Evolutionary conservation across 1,140 invertebrate species (phyloP).

Genomic region (Ylistrum balloti): DNA sequence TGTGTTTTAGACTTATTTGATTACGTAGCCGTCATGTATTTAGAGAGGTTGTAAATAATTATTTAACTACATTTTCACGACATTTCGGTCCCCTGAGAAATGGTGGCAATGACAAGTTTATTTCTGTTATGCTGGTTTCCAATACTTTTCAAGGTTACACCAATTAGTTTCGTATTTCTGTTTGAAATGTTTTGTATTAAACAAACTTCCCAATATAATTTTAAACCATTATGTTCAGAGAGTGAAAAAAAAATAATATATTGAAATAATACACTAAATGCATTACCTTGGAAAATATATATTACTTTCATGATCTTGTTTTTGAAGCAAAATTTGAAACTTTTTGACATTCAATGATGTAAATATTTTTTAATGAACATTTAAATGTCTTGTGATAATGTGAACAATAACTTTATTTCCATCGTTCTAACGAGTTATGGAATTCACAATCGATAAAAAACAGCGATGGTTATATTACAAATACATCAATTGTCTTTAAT

Average conservation of each 20-base stretch:
- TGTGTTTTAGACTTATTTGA: background rate
- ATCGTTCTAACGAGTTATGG: too few species aligned
- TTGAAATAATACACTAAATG: background rate
- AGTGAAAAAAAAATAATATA: background rate
- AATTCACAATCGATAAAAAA: too few species aligned
- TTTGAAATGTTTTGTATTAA: background rate
- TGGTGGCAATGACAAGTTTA: background rate
- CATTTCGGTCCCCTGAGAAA: background rate
- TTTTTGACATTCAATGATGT: too few species aligned
- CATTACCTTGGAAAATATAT: background rate
- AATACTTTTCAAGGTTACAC: constrained; percentile 2
- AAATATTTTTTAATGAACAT: too few species aligned
- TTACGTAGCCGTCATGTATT: background rate
- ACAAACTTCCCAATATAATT: background rate
- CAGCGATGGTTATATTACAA: background rate
- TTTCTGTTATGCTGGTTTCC: background rate
- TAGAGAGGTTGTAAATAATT: background rate
- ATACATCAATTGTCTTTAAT: background rate
- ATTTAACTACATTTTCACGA: constrained; percentile 22
- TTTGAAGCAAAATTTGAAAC: too few species aligned
- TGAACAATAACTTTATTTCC: too few species aligned
- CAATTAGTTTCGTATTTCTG: constrained; percentile 25
- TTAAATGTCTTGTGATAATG: too few species aligned
- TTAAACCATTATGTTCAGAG: background rate
- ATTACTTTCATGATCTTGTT: too few species aligned